phyloP scores from a whole-genome alignment of 2,888 invertebrate genomes.

The Tetramorium bicarinatum region DNA sequence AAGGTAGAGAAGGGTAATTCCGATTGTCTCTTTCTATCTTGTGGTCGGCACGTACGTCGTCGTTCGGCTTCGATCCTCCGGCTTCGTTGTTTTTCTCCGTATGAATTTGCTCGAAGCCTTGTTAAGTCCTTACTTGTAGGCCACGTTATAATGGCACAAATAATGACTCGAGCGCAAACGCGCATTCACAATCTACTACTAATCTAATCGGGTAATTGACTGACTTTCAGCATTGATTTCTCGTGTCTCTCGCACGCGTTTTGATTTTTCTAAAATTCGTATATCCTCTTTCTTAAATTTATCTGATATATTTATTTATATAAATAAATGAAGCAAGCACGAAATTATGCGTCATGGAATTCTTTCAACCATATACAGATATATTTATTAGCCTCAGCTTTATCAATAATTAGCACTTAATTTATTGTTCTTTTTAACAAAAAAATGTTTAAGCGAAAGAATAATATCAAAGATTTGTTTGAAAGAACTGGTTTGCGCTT shows the following conservation, averaged over 20 bases:
- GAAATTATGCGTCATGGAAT: neutral
- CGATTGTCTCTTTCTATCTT: slow-evolving; percentile 38
- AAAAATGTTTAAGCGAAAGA: neutral
- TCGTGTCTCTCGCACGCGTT: neutral
- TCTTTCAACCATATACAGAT: neutral
- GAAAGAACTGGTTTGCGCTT: neutral
- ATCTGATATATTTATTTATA: neutral
- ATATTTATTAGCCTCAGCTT: neutral
- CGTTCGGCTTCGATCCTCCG: slow-evolving; percentile 12
- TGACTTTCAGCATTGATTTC: slow-evolving; percentile 15
- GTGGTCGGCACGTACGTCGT: slow-evolving; percentile 10
- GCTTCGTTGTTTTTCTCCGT: slow-evolving; percentile 65
- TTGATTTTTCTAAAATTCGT: neutral
- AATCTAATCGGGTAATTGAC: slow-evolving; percentile 26
- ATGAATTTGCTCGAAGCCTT: slow-evolving; percentile 72
- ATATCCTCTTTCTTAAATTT: neutral
- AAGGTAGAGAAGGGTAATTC: slow-evolving; percentile 30
- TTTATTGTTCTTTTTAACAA: neutral
- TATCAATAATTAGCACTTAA: slow-evolving; percentile 3
- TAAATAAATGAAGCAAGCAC: neutral
- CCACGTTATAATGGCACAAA: slow-evolving; percentile 42
- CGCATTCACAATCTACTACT: slow-evolving; percentile 20
- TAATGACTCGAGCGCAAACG: slow-evolving; percentile 20
- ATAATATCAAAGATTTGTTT: neutral
- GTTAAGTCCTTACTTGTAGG: slow-evolving; percentile 71